Base-by-base conservation (phyloP, 2,888 invertebrate genomes). In the Emmelina monodactyla region DNA sequence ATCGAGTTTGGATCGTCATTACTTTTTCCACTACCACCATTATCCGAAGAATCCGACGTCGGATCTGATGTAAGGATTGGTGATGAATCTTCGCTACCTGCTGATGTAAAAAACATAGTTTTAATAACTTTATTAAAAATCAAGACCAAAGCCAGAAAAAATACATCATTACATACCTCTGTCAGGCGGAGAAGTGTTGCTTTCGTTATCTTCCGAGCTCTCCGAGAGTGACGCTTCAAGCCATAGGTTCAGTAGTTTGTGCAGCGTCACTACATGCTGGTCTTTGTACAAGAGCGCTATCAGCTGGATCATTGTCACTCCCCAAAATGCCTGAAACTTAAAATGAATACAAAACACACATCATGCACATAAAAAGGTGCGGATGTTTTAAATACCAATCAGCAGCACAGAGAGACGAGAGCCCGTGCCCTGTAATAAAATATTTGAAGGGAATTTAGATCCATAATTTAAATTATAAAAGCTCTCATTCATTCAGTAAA, bases 121-220 rank as follows among this genome's bases (percentile, higher is more conserved):
- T n/a, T n/a, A n/a, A n/a, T n/a, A n/a, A n/a, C n/a, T n/a, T n/a
- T n/a, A n/a, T n/a, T n/a, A n/a, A n/a, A n/a, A n/a, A n/a, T n/a
- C n/a, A n/a, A n/a, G n/a, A n/a, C n/a, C n/a, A n/a, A n/a, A n/a
- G n/a, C n/a, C n/a, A n/a, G n/a, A n/a, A n/a, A n/a, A n/a, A n/a
- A n/a, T n/a, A n/a, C n/a, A n/a, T n/a, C n/a, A n/a, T n/a, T n/a
- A n/a, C n/a, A 37, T 53, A 80, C 81, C 80, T 71, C 82, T 70
- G 38, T 80, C 68, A n/a, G 82, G 84, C 10, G 85, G 85, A 12
- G 89, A 85, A 1, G 91, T 91, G 58, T 91, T 91, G 55, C 89
- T 90, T 61, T 91, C 91, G 55, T 91, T 89, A 50, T 91, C 91
- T 51, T 89, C 90, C 0, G 89, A 89, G 57, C 89, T 90, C 44